Percentiles rank a stretch among this genome's conserved stretches.
Evolutionary conservation across 1,140 invertebrate species (phyloP).

Genomic region (Lucilia sericata): DNA sequence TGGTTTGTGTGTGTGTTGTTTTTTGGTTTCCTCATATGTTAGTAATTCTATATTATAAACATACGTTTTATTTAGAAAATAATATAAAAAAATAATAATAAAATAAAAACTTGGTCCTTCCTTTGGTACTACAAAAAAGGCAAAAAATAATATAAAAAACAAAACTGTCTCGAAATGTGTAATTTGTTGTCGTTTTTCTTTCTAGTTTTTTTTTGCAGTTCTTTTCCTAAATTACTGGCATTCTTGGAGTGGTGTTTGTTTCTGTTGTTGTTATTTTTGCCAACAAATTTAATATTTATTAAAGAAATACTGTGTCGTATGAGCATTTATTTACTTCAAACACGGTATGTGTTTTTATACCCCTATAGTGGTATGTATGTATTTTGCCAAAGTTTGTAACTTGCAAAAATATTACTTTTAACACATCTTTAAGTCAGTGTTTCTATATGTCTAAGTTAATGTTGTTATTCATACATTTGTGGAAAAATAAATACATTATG

Average conservation of each 20-base stretch:
- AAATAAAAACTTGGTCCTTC: background rate
- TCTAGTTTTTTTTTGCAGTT: background rate
- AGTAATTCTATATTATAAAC: background rate
- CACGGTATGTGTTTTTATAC: no score
- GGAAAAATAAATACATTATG: no score
- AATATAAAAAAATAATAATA: background rate
- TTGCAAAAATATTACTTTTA: no score
- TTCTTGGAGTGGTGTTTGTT: background rate
- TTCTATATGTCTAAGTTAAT: no score
- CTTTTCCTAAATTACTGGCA: background rate
- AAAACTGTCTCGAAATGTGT: conserved; percentile 8
- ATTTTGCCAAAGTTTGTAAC: no score
- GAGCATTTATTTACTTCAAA: conserved; percentile 2
- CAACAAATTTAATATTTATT: conserved; percentile 13
- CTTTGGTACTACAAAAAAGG: background rate
- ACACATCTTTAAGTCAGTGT: no score
- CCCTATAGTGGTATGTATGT: no score
- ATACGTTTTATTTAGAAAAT: background rate
- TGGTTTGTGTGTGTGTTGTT: background rate
- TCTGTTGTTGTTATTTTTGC: background rate
- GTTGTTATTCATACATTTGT: no score
- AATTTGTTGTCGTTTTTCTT: background rate
- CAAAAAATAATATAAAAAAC: background rate
- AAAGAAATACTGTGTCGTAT: background rate
- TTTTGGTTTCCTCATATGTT: conserved; percentile 8